phyloP scores from a whole-genome alignment of 2,113 vertebrate species.

The Tursiops truncatus region DNA sequence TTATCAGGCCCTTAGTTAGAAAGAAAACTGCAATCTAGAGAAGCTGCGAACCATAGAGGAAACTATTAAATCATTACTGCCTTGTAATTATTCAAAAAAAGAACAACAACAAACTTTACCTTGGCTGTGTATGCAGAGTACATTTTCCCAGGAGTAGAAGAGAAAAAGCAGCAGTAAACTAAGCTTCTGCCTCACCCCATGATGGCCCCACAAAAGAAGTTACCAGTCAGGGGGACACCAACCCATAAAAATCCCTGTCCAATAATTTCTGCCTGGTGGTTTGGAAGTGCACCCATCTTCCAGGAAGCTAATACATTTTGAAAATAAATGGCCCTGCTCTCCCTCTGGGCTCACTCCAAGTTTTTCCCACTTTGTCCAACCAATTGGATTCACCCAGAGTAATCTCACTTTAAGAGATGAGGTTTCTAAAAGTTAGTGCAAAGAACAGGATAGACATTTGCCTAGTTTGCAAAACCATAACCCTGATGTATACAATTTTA shows the following conservation, averaged over 20 bases:
- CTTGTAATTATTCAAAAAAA: neutral
- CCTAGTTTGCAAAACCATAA: slow-evolving; percentile 4
- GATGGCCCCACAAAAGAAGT: neutral
- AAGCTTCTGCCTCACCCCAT: neutral
- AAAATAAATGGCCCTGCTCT: slow-evolving; percentile 10
- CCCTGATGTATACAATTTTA: neutral
- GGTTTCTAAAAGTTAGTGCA: neutral
- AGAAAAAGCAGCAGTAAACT: neutral
- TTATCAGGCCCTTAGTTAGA: neutral
- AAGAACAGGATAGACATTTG: neutral
- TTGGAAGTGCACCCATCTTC: neutral
- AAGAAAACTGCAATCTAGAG: neutral
- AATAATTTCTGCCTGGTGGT: neutral
- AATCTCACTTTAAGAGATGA: neutral
- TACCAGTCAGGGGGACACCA: neutral
- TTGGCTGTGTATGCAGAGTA: neutral
- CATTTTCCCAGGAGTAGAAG: neutral
- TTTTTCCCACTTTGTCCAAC: neutral
- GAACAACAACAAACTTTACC: neutral
- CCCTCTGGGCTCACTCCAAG: neutral
- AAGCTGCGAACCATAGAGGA: neutral
- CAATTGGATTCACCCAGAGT: neutral
- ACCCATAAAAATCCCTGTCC: neutral
- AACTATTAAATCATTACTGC: neutral
- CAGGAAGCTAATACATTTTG: neutral